Evolutionary conservation across 1,140 invertebrate species (phyloP), one percentile per base, ranked within the genome.

Genomic region (Bathynomus jamesi): DNA sequence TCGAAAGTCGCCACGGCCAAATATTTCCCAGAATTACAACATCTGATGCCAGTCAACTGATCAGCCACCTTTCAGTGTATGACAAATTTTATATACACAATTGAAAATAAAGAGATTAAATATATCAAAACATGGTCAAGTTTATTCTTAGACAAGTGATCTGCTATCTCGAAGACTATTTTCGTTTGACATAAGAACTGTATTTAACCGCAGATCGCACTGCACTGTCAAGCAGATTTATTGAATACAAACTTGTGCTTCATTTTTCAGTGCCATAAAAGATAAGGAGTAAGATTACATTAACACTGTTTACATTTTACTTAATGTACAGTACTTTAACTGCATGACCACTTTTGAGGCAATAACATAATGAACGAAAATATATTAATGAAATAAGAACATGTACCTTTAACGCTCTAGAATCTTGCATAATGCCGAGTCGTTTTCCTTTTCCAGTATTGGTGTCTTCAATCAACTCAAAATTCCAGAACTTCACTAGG

Each of bases 401-500:
- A 63, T 8, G 61, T 31, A 74, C 72, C 65, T 74, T 74, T 24
- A 74, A 69, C 60, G 73, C 73, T 21, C 73, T 63, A 24, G 29
- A 60, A 31, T 75, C 73, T 31, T 75, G 73, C 17, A 75, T 60
- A 46, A 75, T 71, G 46, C 73, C 70, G 17, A 75, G 66, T 28
- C 70, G 65, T 40, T 69, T 75, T 8, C 67, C 73, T 27, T 17
- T n/a, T 25, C 69, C 61, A 61, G 27, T 28, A 24, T 86, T 81
- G 2, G 85, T 76, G 80, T 90, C 88, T n/a, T 84, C 79, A 28
- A 93, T 86, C 0, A 97, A 82, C 81, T 97, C 92, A 83, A 96
- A 97, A 72, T 90, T 87, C 96, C 96, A 99, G 80, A 98, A 90
- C 81, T 96, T 96, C 0, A 98, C 89, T 0, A 89, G 91, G 77